Percentiles rank a stretch among this genome's conserved stretches.
Evolutionary conservation across 2,797 vertebrate species (phyloP).

Genomic region (Molossus molossus): DNA sequence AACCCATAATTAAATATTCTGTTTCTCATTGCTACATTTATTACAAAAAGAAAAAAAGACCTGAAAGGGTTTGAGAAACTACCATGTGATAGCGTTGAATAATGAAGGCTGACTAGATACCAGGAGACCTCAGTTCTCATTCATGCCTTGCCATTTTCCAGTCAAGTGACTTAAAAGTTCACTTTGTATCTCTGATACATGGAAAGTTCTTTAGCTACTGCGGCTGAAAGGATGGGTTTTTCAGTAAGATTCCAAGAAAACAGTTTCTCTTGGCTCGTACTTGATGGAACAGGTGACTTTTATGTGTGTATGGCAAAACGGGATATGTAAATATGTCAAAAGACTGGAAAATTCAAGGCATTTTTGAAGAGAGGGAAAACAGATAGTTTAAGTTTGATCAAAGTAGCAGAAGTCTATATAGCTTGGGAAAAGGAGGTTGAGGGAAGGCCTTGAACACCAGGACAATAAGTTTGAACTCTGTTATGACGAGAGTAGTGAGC

Average conservation of each 20-base stretch:
- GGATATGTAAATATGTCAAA: not conserved
- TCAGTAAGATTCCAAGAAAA: constrained; percentile 2
- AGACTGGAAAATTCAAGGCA: not conserved
- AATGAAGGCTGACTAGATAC: not conserved
- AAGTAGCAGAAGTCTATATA: not conserved
- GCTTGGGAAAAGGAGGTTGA: not conserved
- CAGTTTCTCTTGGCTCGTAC: not conserved
- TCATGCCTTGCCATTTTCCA: not conserved
- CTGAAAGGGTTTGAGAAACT: not conserved
- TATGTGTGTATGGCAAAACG: not conserved
- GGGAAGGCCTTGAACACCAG: not conserved
- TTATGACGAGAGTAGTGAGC: not conserved
- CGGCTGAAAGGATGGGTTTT: not conserved
- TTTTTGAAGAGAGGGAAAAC: not conserved
- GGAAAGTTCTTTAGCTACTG: not conserved
- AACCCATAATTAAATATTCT: not conserved
- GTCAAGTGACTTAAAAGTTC: not conserved
- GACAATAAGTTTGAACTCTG: not conserved
- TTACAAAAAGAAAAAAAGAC: not conserved
- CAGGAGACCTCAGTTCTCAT: not conserved
- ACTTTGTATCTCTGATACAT: not conserved
- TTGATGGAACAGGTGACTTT: not conserved
- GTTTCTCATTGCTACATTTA: not conserved
- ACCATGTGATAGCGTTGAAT: not conserved
- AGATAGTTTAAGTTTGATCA: not conserved